Percentiles rank a stretch among this genome's conserved stretches.
Evolutionary conservation across 2,888 invertebrate species (phyloP).

Genomic region (Steinernema scapterisci): DNA sequence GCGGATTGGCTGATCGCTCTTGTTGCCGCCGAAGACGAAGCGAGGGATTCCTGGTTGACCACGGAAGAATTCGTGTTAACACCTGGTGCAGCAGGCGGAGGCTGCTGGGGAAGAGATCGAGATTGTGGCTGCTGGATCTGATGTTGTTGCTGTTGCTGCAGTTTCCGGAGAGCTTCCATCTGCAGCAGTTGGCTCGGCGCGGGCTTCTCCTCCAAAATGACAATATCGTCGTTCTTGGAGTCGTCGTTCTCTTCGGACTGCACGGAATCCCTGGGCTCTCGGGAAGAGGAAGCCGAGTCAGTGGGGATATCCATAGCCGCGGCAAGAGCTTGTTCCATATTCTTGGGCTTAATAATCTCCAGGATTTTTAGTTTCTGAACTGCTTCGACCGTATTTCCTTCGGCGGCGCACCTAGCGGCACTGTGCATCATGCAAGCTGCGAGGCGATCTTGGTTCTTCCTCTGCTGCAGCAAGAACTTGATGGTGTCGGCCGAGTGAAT

Average conservation of each 20-base stretch:
- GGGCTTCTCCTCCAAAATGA: not conserved
- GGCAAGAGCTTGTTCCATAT: conserved; percentile 22
- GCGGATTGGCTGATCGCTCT: not conserved
- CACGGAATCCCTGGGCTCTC: not conserved
- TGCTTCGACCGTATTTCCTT: not conserved
- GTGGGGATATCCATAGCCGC: conserved; percentile 20
- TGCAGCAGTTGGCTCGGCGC: not conserved
- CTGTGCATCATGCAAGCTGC: not conserved
- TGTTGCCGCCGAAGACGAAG: not conserved
- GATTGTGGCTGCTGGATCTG: not conserved
- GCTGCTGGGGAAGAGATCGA: not conserved
- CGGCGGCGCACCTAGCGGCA: not conserved
- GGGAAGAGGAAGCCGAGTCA: not conserved
- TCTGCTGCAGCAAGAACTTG: conserved; percentile 15
- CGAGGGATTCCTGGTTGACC: not conserved
- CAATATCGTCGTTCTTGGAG: not conserved
- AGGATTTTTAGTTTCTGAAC: not conserved
- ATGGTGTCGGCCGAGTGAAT: conserved; percentile 11
- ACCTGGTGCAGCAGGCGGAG: not conserved
- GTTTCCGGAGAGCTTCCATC: not conserved
- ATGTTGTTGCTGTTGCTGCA: not conserved
- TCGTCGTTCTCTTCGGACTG: not conserved
- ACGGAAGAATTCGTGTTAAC: not conserved
- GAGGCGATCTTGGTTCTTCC: conserved; percentile 23
- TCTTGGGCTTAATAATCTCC: conserved; percentile 12